A percentile compares a stretch with the other conserved stretches of the same genome.
Evolutionary conservation across 2,113 vertebrate genomes (phyloP).

Genomic region (Rhadina sibilatrix): DNA sequence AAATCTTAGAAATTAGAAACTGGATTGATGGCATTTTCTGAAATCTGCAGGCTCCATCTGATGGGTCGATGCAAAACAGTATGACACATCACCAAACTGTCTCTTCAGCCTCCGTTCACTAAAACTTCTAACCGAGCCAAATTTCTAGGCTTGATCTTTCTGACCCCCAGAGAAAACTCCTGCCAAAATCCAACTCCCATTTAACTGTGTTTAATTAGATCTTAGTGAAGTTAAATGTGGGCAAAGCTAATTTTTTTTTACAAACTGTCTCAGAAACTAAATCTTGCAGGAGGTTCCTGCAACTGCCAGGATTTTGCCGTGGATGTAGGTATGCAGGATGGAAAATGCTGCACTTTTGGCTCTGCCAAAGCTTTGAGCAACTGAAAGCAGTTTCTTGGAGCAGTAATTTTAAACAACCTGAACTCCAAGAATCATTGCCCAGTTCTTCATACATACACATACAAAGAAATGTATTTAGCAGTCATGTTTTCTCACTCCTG

Average conservation of each 20-base stretch:
- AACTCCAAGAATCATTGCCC: not conserved
- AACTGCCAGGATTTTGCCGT: not conserved
- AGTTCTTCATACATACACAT: not conserved
- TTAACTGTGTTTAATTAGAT: not conserved
- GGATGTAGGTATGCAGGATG: not conserved
- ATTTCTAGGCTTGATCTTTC: not conserved
- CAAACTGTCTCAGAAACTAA: not conserved
- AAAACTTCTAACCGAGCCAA: not conserved
- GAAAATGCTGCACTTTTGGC: not conserved
- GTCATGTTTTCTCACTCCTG: not conserved
- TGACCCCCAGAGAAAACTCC: not conserved
- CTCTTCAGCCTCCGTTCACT: not conserved
- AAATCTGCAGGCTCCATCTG: not conserved
- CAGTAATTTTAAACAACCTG: not conserved
- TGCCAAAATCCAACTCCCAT: not conserved
- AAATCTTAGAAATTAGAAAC: not conserved
- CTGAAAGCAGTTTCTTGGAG: not conserved
- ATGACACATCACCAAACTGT: not conserved
- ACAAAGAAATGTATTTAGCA: not conserved
- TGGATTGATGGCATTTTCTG: not conserved
- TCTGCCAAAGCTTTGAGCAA: not conserved
- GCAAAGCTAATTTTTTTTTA: not conserved
- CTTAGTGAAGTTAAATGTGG: not conserved
- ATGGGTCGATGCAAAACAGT: not conserved
- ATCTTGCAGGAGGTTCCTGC: not conserved